These are phyloP conservation scores for Planiliza haematocheilus DNA, from an alignment of 2,113 vertebrate genomes.

Conservation along the genomic window DNA sequence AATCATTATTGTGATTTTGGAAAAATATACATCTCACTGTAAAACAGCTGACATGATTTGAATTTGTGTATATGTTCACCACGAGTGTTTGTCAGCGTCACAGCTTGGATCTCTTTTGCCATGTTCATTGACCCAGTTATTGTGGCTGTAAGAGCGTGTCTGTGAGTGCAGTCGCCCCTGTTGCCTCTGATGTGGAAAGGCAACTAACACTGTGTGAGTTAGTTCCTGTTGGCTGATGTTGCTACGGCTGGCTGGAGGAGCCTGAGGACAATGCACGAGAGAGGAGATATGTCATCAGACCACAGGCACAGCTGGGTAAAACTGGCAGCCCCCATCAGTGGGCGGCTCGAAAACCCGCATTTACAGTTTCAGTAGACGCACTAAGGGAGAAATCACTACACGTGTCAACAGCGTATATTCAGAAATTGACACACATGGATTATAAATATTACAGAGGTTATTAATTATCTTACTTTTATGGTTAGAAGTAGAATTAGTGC, in stretches of 20 bases:
- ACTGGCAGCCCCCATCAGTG: conserved; percentile 7
- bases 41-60: conserved; percentile 26
- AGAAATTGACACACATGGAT: conserved; percentile 5
- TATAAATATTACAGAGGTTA: too few species aligned
- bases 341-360: conserved; percentile 20
- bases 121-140: conserved; percentile 54
- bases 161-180: conserved; percentile 43
- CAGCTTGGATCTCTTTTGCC: conserved; percentile 29
- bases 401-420: conserved; percentile 1
- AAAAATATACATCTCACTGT: background rate
- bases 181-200: conserved; percentile 50
- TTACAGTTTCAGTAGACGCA: background rate
- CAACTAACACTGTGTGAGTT: conserved; percentile 42
- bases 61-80: conserved; percentile 27
- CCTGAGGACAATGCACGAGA: conserved; percentile 52
- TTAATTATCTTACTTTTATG: too few species aligned
- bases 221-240: conserved; percentile 40
- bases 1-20: background rate
- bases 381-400: conserved; percentile 5
- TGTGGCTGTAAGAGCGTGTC: conserved; percentile 33
- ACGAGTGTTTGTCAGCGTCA: conserved; percentile 29
- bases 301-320: conserved; percentile 45
- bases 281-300: conserved; percentile 39
- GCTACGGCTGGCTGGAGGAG: conserved; percentile 24
- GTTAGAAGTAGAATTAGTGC: too few species aligned